Evolutionary conservation across 2,888 invertebrate species (phyloP).

Genomic region (Tetrapedia diversipes): DNA sequence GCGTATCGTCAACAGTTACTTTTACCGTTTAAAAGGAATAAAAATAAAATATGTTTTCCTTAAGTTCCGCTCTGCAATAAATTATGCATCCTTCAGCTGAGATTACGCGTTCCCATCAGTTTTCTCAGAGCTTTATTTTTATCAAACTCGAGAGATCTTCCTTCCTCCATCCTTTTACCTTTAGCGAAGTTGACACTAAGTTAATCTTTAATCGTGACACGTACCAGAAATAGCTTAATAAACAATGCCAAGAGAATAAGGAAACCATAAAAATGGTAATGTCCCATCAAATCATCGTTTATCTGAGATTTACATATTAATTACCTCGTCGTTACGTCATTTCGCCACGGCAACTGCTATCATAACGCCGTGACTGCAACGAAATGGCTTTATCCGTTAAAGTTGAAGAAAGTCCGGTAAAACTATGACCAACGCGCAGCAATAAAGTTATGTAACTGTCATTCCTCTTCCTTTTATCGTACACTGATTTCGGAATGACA

Average conservation of each 20-base stretch:
- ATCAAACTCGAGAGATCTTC: neutral
- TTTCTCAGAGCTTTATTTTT: neutral
- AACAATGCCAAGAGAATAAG: neutral
- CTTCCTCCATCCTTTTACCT: neutral
- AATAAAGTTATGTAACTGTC: conserved; percentile 20
- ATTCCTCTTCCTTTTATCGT: neutral
- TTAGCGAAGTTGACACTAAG: neutral
- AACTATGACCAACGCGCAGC: neutral
- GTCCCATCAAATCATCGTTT: neutral
- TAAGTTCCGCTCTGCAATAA: neutral
- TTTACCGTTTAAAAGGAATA: neutral
- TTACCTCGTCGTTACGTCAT: neutral
- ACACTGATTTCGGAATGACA: neutral
- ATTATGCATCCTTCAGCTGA: neutral
- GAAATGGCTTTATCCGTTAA: neutral
- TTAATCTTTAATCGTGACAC: neutral
- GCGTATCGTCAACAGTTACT: neutral
- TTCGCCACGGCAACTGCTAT: neutral
- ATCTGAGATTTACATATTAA: neutral
- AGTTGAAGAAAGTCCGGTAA: neutral
- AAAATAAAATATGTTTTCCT: neutral
- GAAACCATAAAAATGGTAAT: neutral
- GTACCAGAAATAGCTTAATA: neutral
- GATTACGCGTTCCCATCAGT: neutral
- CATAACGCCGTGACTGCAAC: neutral